phyloP scores from a whole-genome alignment of 2,113 vertebrate genomes.

The Vombatus ursinus region DNA sequence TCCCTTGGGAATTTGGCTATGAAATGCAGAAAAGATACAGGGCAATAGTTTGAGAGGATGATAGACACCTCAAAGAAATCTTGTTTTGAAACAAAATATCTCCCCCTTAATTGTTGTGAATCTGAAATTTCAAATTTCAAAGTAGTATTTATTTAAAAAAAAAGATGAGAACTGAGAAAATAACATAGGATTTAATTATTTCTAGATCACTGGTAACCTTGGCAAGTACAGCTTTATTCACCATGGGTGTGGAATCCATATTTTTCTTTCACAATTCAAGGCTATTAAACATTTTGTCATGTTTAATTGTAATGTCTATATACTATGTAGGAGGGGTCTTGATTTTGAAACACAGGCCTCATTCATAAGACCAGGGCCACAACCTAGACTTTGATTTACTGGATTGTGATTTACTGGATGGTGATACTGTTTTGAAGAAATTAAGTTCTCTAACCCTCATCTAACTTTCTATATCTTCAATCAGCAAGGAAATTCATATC shows the following conservation, averaged over 20 bases:
- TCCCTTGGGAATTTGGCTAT: background rate
- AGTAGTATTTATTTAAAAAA: background rate
- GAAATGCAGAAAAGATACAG: background rate
- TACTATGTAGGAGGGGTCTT: background rate
- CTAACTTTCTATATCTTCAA: background rate
- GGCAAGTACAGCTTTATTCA: background rate
- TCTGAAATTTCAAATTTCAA: background rate
- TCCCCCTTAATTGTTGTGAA: background rate
- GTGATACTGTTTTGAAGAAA: background rate
- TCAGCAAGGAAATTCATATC: background rate
- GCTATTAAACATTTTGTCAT: background rate
- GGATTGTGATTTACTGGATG: too few species aligned
- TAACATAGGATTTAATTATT: background rate
- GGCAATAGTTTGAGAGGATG: background rate
- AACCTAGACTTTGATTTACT: background rate
- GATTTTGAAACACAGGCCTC: background rate
- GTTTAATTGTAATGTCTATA: background rate
- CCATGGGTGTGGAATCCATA: background rate
- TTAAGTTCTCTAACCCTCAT: background rate
- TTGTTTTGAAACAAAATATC: background rate
- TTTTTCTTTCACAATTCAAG: background rate
- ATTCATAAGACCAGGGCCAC: background rate
- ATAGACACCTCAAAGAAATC: background rate
- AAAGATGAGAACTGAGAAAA: background rate
- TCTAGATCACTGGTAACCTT: background rate